These are phyloP conservation scores for Lasioglossum calceatum DNA, from an alignment of 2,888 invertebrate species.

Conservation along the genomic window DNA sequence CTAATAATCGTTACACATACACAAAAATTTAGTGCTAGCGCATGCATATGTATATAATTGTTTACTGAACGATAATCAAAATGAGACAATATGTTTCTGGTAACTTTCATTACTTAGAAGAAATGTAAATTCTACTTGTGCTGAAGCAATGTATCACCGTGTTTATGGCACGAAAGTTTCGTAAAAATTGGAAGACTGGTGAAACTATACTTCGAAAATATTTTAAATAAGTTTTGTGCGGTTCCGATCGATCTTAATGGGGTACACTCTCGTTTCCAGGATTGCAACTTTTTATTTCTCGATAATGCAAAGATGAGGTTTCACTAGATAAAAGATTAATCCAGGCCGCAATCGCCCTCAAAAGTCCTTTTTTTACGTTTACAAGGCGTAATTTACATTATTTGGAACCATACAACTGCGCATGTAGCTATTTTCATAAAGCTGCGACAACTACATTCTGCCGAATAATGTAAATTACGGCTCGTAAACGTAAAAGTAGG, in stretches of 20 bases:
- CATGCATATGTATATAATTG: conserved; percentile 6
- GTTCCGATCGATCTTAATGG: background rate
- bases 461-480: no score
- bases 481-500: no score
- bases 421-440: no score
- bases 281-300: no score
- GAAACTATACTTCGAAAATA: conserved; percentile 39
- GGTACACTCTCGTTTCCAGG: no score
- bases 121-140: conserved; percentile 39
- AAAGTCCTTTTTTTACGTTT: no score
- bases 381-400: no score
- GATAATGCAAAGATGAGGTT: no score
- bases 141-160: conserved; percentile 22
- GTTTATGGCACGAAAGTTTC: conserved; percentile 67
- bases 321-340: no score
- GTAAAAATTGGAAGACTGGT: conserved; percentile 70
- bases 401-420: no score
- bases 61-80: conserved; percentile 47
- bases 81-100: conserved; percentile 32
- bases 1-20: background rate
- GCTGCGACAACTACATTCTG: no score
- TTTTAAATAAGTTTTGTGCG: conserved; percentile 51
- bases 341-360: no score
- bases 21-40: conserved; percentile 27
- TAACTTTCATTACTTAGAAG: conserved; percentile 41